Conservation (phyloP, 2,113 vertebrate genomes). For the Tretioscincus oriximinensis region DNA sequence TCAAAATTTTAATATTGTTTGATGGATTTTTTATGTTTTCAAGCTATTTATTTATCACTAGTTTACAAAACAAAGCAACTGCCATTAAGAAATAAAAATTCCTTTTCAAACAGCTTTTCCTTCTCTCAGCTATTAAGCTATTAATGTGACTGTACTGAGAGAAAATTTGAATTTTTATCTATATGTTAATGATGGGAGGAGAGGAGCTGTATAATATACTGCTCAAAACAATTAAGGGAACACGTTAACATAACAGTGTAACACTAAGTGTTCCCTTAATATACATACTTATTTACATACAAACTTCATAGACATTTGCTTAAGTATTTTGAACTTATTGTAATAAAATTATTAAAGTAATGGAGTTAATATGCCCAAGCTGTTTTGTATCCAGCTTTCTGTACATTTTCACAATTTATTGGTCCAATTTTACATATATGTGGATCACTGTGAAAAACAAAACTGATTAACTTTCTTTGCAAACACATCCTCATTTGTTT, state of each 20-base stretch:
- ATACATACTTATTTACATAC: too few relatives aligned
- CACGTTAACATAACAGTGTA: too few relatives aligned
- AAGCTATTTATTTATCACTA: neutral
- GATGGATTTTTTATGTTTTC: neutral
- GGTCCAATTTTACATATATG: neutral
- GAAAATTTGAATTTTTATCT: too few relatives aligned
- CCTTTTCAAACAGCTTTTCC: neutral
- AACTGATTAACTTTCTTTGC: constrained; percentile 41
- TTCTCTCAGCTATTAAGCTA: neutral
- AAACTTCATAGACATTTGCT: too few relatives aligned
- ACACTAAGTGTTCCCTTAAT: too few relatives aligned
- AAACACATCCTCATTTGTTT: constrained; percentile 24
- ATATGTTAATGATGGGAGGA: too few relatives aligned
- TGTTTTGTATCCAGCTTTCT: neutral
- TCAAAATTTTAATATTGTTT: neutral
- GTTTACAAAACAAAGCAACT: neutral
- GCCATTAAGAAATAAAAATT: neutral
- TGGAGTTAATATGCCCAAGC: neutral
- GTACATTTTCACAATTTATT: constrained; percentile 46
- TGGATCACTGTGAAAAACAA: constrained; percentile 41
- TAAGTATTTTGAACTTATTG: neutral
- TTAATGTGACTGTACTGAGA: too few relatives aligned
- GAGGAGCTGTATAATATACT: too few relatives aligned
- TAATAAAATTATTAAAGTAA: neutral
- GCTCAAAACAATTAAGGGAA: too few relatives aligned